Evolutionary conservation across 2,113 vertebrate species (phyloP), one percentile per base, ranked within the genome.

Genomic region (Daboia siamensis): DNA sequence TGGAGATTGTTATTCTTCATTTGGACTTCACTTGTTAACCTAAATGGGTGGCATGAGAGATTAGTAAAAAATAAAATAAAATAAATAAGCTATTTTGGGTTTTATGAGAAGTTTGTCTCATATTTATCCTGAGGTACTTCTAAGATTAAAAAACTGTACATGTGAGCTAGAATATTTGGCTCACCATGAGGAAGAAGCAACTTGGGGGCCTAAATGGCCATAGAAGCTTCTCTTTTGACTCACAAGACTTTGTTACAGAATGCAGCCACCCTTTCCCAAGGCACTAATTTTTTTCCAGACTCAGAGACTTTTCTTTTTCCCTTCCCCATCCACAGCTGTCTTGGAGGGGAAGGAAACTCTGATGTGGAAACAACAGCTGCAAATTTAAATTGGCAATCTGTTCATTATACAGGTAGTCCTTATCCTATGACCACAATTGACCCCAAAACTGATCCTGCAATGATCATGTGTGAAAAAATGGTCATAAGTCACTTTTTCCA

Each of bases 1-100:
- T 90, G 51, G 52, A 59, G 93, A 92, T 93, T 94, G 33, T 92
- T 86, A 92, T 86, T 90, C 88, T 93, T 86, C 15, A 85, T 1
- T 93, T 2, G 0, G 1, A 56, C 90, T 56, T 87, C 48, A 44
- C 10, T 94, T 51, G 86, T 95, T 93, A 94, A n/a, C 87, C 39
- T 91, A n/a, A 94, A 51, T 91, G 91, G 90, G 80, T 52, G 87
- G 59, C n/a, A 92, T 21, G 56, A 46, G 86, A 80, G 51, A 91
- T 24, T 87, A 23, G 29, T 15, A 44, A 3, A 46, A 26, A 39
- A 29, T 92, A 64, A 69, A 54, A 87, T 86, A 52, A 23, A 91
- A 88, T 15, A 88, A 55, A 87, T 86, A 94, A 13, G 59, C 51
- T 69, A 26, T 90, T 93, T 94, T 91, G 84, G 87, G 52, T 55